Base-by-base conservation (phyloP, 2,113 vertebrate genomes). In the Alouatta palliata region DNA sequence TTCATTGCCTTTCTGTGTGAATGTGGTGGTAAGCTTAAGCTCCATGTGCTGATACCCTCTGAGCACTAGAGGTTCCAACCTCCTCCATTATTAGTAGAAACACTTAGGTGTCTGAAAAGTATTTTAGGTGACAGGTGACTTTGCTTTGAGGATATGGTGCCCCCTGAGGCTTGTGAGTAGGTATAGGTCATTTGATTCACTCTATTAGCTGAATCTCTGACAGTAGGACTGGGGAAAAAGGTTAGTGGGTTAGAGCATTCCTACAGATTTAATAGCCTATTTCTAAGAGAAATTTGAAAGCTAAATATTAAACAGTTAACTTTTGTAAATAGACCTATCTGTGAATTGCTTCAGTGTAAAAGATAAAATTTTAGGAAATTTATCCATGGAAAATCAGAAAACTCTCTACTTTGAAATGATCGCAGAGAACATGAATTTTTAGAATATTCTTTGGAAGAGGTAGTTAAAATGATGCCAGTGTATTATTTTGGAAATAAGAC, bases 271-370 rank as follows among this genome's bases (percentile, higher is more conserved):
- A 56, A 52, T 58, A 27, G 37, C 35, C 12, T 84, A 54, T 90
- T 84, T 94, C 49, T 45, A 56, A 94, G 85, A 71, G 70, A 81
- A 75, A 45, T 20, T 35, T 40, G n/a, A 73, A 76, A 90, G 84
- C n/a, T 68, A 43, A 79, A 37, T n/a, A 45, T 68, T 40, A 64
- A 32, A 37, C 70, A 27, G 49, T 79, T 92, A 37, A 35, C 76
- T 81, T 87, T 70, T 70, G 54, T 47, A 56, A 58, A 8, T 20
- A 47, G 52, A 47, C 3, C 45, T 52, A 43, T 81, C 25, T 64
- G 37, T 61, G 81, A 73, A n/a, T 45, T 68, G 13, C 25, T 37
- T 75, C 64, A 30, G 17, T 47, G 66, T 64, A 52, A 90, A 86
- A 68, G 61, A 23, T 45, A n/a, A 45, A 37, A 30, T 61, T 81